Evolutionary conservation across 2,888 invertebrate genomes (phyloP), one percentile per base, ranked within the genome.

Genomic region (Cyclophora albipunctata): DNA sequence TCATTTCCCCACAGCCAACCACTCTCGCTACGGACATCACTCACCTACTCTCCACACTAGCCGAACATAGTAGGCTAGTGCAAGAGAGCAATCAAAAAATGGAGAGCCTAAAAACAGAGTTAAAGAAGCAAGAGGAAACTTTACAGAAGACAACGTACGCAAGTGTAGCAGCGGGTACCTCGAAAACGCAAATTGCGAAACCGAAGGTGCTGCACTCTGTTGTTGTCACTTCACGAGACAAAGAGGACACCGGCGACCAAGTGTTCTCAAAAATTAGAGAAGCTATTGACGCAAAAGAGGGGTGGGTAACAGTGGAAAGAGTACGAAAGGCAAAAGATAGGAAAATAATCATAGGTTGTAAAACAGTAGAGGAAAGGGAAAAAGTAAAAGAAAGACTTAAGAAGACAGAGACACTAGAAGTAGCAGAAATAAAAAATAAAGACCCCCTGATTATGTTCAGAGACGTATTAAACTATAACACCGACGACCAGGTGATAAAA

Each of bases 241-340:
- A 40, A 3, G 4, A 3, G 1, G 43, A 49, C 5, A 52, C 52
- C 0, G 52, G 52, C 5, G 52, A 52, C 1, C 7, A 47, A 5
- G 34, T 52, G 2, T 6, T 49, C 0, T 4, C 7, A 0, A 34
- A 4, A 6, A 42, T 50, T 1, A 33, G 50, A 34, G 45, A 53
- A 46, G 52, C 48, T 0, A 47, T 54, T 0, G 49, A 56, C 6
- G 51, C 50, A n/a, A 50, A 34, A 3, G 48, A 50, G 2, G 55
- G 34, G 3, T 37, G 50, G 6, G 40, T 52, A 0, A 7, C 4
- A 0, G 43, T 55, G 0, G 52, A 55, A 0, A 48, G 33, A 3
- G 37, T 55, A 1, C 40, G 53, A 4, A 50, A 50, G 7, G 50
- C 45, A 0, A 53, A 45, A n/a, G 53, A 53, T 34, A 41, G 48